Evolutionary conservation across 2,888 invertebrate species (phyloP), one percentile per base, ranked within the genome.

Genomic region (Strigamia crassipes): DNA sequence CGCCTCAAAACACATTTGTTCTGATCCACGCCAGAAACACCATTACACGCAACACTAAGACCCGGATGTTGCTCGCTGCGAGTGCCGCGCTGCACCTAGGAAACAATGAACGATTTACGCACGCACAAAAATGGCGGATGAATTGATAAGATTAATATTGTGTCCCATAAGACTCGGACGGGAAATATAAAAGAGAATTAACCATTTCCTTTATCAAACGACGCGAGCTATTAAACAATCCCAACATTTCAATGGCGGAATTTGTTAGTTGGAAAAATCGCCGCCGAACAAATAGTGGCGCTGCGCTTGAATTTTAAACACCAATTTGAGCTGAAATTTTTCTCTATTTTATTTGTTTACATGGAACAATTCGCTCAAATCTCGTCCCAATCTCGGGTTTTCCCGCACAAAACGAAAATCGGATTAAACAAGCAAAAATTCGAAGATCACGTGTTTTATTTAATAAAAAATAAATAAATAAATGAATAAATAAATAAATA

Each of bases 21-120:
- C 61, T 66, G 23, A 66, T 66, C 61, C 61, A 66, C 18, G 12
- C 61, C 61, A 66, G 61, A 66, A 66, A 66, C 61, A 66, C 61
- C 61, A 66, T 66, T 66, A 66, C 61, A 66, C 61, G 61, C 3
- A 3, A 27, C 27, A 27, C 1, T 27, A 2, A n/a, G n/a, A 27
- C 27, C 27, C 27, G 27, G 61, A 12, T 61, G 61, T 9, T 66
- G 61, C 23, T 66, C 27, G 3, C 27, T 27, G n/a, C n/a, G 3
- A 27, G 27, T 3, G 38, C 38, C 38, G 38, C 21, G 61, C 61
- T 66, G 61, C 61, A 8, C 10, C 61, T 66, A 61, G 1, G 10
- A 13, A 13, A 42, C 42, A 61, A 61, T 61, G 61, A 61, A 1
- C 8, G 8, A 2, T 61, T 61, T 61, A 5, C n/a, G 1, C 12